These are phyloP conservation scores for Drosophila albomicans DNA, from an alignment of 1,140 invertebrate species.

Conservation along the genomic window DNA sequence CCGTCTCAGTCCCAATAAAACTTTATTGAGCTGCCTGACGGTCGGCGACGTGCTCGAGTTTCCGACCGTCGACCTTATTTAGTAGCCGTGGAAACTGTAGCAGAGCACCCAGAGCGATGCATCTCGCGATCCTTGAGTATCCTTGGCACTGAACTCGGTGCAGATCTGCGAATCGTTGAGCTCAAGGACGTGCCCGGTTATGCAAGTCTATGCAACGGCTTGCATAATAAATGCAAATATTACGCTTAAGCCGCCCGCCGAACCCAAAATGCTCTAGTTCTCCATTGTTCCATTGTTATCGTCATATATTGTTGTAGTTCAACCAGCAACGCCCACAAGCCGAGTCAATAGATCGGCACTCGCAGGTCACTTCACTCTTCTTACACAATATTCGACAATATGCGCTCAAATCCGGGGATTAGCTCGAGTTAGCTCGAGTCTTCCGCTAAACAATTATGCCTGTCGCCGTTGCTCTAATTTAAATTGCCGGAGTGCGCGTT, in stretches of 20 bases:
- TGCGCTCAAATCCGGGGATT: conserved; percentile 69
- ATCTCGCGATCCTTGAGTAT: background rate
- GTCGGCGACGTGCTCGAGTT: conserved; percentile 65
- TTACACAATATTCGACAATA: conserved; percentile 73
- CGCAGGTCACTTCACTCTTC: conserved; percentile 55
- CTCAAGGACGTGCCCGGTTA: conserved; percentile 69
- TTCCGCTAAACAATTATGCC: conserved; percentile 58
- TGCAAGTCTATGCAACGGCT: conserved; percentile 80
- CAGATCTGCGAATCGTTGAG: conserved; percentile 41
- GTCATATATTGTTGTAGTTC: conserved; percentile 29
- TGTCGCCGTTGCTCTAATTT: conserved; percentile 76
- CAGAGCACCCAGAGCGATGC: conserved; percentile 48
- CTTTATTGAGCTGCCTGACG: conserved; percentile 67
- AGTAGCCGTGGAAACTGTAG: conserved; percentile 72
- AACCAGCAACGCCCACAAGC: conserved; percentile 67
- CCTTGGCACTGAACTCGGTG: background rate
- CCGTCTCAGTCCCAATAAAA: conserved; percentile 66
- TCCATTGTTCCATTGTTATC: conserved; percentile 61
- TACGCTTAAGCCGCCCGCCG: conserved; percentile 57
- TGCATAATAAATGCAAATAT: conserved; percentile 77
- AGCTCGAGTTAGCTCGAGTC: conserved; percentile 33
- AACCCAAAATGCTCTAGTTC: conserved; percentile 73
- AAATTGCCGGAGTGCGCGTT: conserved; percentile 46
- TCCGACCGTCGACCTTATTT: conserved; percentile 69
- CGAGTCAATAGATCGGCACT: conserved; percentile 50